Evolutionary conservation across 2,797 vertebrate genomes (phyloP), one percentile per base, ranked within the genome.

Genomic region (Megaceryle alcyon): DNA sequence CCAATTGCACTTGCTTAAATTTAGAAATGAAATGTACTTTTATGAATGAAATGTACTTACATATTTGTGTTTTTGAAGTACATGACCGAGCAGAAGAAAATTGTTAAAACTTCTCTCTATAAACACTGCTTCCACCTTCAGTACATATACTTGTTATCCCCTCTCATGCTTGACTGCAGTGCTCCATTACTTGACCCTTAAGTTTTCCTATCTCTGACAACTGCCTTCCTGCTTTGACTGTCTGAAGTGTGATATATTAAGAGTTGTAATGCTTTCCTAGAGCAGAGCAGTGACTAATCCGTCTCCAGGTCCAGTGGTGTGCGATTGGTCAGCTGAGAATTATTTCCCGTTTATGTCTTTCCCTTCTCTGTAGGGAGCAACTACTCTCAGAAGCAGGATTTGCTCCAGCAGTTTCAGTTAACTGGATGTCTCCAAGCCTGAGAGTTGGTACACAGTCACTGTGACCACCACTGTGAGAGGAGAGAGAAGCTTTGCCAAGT

Each of bases 231-330:
- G 77, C 59, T 92, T 86, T 94, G 76, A 49, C 82, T 94, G 85
- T 85, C 70, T 69, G 53, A 57, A 88, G 93, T 68, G 68, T 86
- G 75, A 77, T 94, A 80, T 90, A 94, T 95, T 88, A 90, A 80
- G 83, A 82, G 77, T 35, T 59, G 71, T 56, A 76, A 76, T 82
- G 68, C 81, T 94, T 94, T 96, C 95, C 81, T 96, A 95, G 94
- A 96, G 88, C 57, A 48, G 78, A 57, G 51, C 41, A 87, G 77
- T 92, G 94, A 97, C 93, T 94, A 96, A 94, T 73, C 51, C 88
- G 39, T 2, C 44, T 65, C 77, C 61, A 65, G 54, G 57, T 68
- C 90, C 68, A 80, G 80, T 3, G 48, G 21, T 80, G 56, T 82
- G 70, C 53, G 68, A 90, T 68, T 7, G 0, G 89, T 93, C 89